Evolutionary conservation across 2,797 vertebrate species (phyloP).

Genomic region (Sebastiscus albofasciatus): DNA sequence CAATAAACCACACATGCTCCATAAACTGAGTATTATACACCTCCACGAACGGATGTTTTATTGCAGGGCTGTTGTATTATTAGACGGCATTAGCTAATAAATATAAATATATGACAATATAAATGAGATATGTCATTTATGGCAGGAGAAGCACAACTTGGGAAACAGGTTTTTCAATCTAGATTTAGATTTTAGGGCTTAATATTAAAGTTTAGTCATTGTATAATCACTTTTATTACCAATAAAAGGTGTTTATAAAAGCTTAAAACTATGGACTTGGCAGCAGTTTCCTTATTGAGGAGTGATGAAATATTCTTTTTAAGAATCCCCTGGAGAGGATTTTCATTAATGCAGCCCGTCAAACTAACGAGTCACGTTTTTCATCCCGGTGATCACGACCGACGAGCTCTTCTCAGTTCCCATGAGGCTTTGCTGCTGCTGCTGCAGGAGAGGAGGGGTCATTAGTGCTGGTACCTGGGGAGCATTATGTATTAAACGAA

Average conservation of each 20-base stretch:
- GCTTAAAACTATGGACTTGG: neutral
- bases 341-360: conserved; percentile 1
- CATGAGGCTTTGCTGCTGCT: conserved; percentile 6
- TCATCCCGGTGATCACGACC: neutral
- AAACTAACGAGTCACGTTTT: conserved; percentile 4
- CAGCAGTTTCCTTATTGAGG: neutral
- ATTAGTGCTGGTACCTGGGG: neutral
- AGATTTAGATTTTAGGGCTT: neutral
- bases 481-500: neutral
- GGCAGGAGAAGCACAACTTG: neutral
- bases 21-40: neutral
- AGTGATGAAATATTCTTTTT: neutral
- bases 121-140: neutral
- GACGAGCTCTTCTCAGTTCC: neutral
- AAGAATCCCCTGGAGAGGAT: neutral
- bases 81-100: neutral
- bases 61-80: neutral
- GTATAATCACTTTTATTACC: neutral
- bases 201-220: neutral
- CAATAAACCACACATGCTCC: neutral
- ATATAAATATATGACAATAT: neutral
- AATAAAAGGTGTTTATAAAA: neutral
- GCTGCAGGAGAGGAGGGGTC: neutral
- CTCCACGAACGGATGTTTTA: neutral
- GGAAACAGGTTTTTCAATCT: neutral